Evolutionary conservation across 1,140 invertebrate genomes (phyloP), one percentile per base, ranked within the genome.

Genomic region (Drosophila miranda): DNA sequence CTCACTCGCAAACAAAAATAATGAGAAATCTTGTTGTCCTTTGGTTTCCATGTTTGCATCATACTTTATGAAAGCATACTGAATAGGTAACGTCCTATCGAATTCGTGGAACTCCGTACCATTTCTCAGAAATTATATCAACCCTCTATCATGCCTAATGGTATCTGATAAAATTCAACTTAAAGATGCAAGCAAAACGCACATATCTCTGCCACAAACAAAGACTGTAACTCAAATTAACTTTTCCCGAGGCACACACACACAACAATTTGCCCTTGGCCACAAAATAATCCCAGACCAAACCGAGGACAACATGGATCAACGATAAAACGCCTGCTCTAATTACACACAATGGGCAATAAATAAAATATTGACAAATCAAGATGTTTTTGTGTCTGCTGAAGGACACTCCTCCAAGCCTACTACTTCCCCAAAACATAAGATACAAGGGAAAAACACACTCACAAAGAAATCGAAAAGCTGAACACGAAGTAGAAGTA

Each of bases 301-400:
- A 63, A 43, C 48, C 53, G 56, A 60, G n/a, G 62, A 62, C 46
- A 75, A 64, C 62, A 62, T 60, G 14, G 64, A 75, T 64, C 55
- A 78, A 79, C 56, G 63, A 84, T 73, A 77, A 80, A 76, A 74
- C 67, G 52, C 49, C 70, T 53, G 51, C 72, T 66, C 81, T 86
- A 84, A 84, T 84, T 84, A 86, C 81, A 64, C 80, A 77, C 74
- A 74, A 80, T 69, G 50, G 64, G 80, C 80, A 86, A 84, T 84
- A 84, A 84, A 84, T 84, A 86, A 86, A 69, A 77, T 80, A 84
- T 84, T 86, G 81, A 84, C 76, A 86, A 86, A 84, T 84, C 77
- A 84, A 84, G 81, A 84, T 86, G 80, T 84, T 84, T 82, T 74
- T 80, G 70, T 80, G 77, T 70, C 66, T 63, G 58, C 62, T 51